Percentiles rank a stretch among this genome's conserved stretches.
These are phyloP conservation scores for Myocastor coypus DNA, from an alignment of 2,113 vertebrate species.

Conservation along the genomic window DNA sequence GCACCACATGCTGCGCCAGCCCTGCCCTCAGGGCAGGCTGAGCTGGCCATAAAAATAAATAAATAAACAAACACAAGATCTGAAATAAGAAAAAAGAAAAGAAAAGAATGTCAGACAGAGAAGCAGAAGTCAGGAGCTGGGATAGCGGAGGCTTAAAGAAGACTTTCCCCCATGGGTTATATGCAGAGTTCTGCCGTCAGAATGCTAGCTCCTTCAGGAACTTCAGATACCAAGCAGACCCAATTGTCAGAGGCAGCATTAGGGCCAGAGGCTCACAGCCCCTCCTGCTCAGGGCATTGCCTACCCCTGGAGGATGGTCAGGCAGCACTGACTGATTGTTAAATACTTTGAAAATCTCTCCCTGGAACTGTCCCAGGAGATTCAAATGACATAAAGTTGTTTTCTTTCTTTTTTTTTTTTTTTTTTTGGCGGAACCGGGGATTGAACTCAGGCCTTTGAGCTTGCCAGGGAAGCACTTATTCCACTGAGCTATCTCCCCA, in stretches of 20 bases:
- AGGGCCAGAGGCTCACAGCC: neutral
- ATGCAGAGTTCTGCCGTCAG: neutral
- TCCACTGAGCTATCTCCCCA: no score
- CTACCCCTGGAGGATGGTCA: neutral
- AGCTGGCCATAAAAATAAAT: no score
- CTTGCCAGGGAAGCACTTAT: no score
- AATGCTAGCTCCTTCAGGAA: neutral
- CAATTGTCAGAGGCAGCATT: neutral
- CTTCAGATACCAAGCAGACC: neutral
- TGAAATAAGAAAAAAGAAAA: no score
- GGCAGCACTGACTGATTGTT: accelerated
- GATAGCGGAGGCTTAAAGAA: neutral
- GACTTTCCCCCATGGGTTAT: neutral
- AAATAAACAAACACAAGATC: no score
- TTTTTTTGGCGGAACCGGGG: no score
- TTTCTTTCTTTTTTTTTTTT: no score
- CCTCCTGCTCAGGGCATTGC: neutral
- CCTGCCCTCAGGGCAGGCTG: no score
- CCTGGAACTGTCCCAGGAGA: neutral
- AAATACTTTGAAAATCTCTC: neutral
- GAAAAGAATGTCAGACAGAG: no score
- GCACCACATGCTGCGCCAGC: no score
- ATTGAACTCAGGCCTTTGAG: no score
- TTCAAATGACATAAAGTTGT: neutral
- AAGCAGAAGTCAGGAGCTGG: neutral